Percentiles rank a stretch among this genome's conserved stretches.
Conservation (phyloP, 2,797 vertebrate species). For the Labroides dimidiatus region DNA sequence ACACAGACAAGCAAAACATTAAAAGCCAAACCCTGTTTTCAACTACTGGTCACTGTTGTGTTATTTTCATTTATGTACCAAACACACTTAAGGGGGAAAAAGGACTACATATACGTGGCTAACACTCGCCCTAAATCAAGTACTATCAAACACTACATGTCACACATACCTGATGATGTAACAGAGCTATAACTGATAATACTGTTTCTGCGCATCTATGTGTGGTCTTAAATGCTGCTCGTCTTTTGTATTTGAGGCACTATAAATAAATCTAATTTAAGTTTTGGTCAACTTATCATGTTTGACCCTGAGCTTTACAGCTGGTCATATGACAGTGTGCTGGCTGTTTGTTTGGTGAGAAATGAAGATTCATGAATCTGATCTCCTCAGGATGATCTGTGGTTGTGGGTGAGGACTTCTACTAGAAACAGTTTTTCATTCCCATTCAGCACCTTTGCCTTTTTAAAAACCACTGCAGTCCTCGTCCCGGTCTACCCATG, state of each 20-base stretch:
- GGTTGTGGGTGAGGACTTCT: not conserved
- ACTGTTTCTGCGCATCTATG: not conserved
- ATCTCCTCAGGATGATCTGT: not conserved
- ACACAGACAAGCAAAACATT: too few species aligned
- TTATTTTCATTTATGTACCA: not conserved
- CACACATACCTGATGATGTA: not conserved
- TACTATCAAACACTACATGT: not conserved
- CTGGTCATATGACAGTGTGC: slow-evolving; percentile 2
- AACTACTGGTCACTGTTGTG: not conserved
- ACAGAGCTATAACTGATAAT: slow-evolving; percentile 1
- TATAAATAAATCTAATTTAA: not conserved
- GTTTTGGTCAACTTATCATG: not conserved
- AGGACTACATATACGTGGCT: not conserved
- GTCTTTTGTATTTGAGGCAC: not conserved
- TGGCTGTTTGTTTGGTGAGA: not conserved
- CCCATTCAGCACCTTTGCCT: not conserved
- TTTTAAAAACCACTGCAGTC: not conserved
- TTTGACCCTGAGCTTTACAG: slow-evolving; percentile 32
- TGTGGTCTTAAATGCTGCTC: slow-evolving; percentile 3
- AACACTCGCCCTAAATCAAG: not conserved
- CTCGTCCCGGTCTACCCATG: not conserved
- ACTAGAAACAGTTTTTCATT: slow-evolving; percentile 6
- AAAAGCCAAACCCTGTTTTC: not conserved
- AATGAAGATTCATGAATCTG: not conserved
- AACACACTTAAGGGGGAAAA: not conserved